Percentiles rank a stretch among this genome's conserved stretches.
Evolutionary conservation across 2,888 invertebrate genomes (phyloP).

Genomic region (Brachycybe producta): DNA sequence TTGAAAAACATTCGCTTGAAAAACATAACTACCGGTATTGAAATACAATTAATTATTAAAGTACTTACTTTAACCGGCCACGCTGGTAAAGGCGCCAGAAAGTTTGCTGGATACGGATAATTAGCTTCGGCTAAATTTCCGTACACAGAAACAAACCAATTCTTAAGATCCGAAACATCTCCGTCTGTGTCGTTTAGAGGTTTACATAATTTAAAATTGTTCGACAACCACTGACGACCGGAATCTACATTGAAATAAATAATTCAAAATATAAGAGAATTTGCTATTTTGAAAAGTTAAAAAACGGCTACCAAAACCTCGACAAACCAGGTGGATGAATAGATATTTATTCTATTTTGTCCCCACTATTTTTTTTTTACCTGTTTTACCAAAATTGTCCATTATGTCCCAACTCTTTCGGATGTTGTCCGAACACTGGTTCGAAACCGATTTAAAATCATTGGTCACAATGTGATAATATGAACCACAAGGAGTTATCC

Average conservation of each 20-base stretch:
- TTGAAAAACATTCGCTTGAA: too few relatives aligned
- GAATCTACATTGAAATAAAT: too few relatives aligned
- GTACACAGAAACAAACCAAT: constrained; percentile 59
- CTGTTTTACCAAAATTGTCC: constrained; percentile 38
- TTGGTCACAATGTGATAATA: constrained; percentile 66
- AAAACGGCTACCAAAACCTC: too few relatives aligned
- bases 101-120: constrained; percentile 79
- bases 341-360: too few relatives aligned
- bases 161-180: constrained; percentile 45
- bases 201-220: constrained; percentile 62
- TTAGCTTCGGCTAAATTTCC: constrained; percentile 82
- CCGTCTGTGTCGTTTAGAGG: constrained; percentile 48
- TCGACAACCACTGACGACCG: constrained; percentile 54
- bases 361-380: constrained; percentile 39
- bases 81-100: constrained; percentile 68
- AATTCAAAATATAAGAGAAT: too few relatives aligned
- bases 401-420: constrained; percentile 63
- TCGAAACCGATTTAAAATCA: constrained; percentile 48
- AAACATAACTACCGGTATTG: too few relatives aligned
- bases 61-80: constrained; percentile 56
- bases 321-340: too few relatives aligned
- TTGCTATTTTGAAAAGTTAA: too few relatives aligned
- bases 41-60: too few relatives aligned
- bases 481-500: constrained; percentile 60
- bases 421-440: constrained; percentile 56